Evolutionary conservation across 2,888 invertebrate species (phyloP), one percentile per base, ranked within the genome.

Genomic region (Mesorhabditis belari): DNA sequence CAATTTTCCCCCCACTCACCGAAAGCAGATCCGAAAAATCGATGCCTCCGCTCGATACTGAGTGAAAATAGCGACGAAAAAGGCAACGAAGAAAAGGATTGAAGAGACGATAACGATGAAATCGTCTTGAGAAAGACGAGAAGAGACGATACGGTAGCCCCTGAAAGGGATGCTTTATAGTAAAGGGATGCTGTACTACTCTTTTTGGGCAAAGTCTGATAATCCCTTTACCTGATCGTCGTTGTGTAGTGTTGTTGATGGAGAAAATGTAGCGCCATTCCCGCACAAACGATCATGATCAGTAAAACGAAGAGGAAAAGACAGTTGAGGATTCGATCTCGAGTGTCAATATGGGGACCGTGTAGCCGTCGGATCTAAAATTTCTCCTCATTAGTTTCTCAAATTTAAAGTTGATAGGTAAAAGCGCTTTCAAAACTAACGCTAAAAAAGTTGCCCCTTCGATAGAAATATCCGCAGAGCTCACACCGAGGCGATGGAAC

Each of bases 1-100:
- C n/a, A n/a, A 35, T 9, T 17, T 35, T 35, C 44, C 12, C 12
- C n/a, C 44, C n/a, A 17, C 2, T 1, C 2, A 35, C 44, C 70
- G 68, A 51, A 70, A 69, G 27, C 64, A 56, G 56, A 68, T 63
- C 21, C 71, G 65, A 54, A 76, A 77, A 19, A 79, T 57, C 21
- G 75, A 75, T 3, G 72, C 74, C 35, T 77, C 77, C 12, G 79
- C 77, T 56, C 70, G 61, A 57, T 80, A 80, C 55, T 80, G 80
- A 1, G 80, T 80, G 64, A 85, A 84, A 81, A 86, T 84, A 55
- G 85, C 85, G 25, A 85, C 80, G 72, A 86, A 85, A 71, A 86
- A 86, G 9, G 85, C 84, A 35, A 84, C 81, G 67, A 86, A 84
- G 76, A 86, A 86, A 55, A 85, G 78, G 12, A 85, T 83, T 0